Evolutionary conservation across 2,888 invertebrate genomes (phyloP).

Genomic region (Thelaira solivaga): DNA sequence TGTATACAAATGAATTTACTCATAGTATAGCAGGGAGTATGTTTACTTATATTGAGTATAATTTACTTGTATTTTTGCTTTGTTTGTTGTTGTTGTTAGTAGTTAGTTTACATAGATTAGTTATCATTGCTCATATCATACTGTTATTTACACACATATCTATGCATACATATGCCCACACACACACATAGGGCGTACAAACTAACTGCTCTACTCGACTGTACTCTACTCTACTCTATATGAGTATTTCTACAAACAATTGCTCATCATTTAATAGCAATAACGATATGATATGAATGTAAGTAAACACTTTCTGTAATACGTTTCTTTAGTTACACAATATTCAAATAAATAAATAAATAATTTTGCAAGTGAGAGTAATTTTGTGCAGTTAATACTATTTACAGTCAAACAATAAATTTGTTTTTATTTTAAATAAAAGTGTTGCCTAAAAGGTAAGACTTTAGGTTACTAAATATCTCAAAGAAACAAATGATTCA

Average conservation of each 20-base stretch:
- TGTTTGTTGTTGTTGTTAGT: slow-evolving; percentile 50
- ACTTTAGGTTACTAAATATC: too few relatives aligned
- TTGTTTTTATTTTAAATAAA: too few relatives aligned
- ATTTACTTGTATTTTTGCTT: too few relatives aligned
- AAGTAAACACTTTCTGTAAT: neutral
- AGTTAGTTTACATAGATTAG: slow-evolving; percentile 58
- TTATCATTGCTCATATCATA: slow-evolving; percentile 57
- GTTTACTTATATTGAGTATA: slow-evolving; percentile 52
- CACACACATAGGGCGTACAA: neutral
- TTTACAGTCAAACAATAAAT: slow-evolving; percentile 1
- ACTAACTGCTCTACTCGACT: neutral
- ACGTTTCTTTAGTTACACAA: neutral
- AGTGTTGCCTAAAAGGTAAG: too few relatives aligned
- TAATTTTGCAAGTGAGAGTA: too few relatives aligned
- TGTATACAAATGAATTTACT: neutral
- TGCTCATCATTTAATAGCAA: slow-evolving; percentile 20
- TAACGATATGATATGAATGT: slow-evolving; percentile 31
- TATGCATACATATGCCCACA: neutral
- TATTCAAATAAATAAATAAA: too few relatives aligned
- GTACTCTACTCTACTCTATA: neutral
- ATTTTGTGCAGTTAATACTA: neutral
- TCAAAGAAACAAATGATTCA: too few relatives aligned
- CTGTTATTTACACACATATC: neutral
- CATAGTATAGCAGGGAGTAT: too few relatives aligned
- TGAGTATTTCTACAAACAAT: neutral